phyloP scores from a whole-genome alignment of 2,888 invertebrate species.

The Coremacera marginata region DNA sequence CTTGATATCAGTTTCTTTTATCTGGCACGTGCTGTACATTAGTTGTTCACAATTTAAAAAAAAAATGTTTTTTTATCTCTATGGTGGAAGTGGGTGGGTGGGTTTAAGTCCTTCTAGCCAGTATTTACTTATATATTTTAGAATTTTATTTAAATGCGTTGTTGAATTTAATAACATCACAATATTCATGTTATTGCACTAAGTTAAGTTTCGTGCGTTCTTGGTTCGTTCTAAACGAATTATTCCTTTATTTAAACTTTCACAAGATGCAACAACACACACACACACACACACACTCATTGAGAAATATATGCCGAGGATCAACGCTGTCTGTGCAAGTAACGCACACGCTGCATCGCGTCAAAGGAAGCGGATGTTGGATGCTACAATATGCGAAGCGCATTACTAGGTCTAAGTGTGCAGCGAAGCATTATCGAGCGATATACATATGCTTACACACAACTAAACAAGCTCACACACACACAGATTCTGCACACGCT shows the following conservation, averaged over 20 bases:
- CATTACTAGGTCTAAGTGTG: not conserved
- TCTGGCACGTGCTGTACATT: too few relatives aligned
- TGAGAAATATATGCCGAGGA: not conserved
- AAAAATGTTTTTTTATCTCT: too few relatives aligned
- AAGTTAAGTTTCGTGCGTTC: not conserved
- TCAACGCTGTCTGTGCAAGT: not conserved
- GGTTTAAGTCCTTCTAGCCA: too few relatives aligned
- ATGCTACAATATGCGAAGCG: not conserved
- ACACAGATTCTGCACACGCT: not conserved
- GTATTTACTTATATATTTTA: too few relatives aligned
- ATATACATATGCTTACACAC: not conserved
- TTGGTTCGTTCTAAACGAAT: conserved; percentile 19
- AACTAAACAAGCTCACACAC: not conserved
- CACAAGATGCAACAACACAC: conserved; percentile 6
- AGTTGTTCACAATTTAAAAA: too few relatives aligned
- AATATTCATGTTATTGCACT: not conserved
- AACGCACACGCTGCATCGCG: not conserved
- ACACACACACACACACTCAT: not conserved
- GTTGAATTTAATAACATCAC: conserved; percentile 18
- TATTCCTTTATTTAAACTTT: conserved; percentile 25
- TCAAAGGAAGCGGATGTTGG: not conserved
- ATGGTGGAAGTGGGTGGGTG: too few relatives aligned
- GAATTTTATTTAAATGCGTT: not conserved
- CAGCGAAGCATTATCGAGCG: conserved; percentile 5
- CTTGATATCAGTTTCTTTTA: too few relatives aligned